Evolutionary conservation across 2,888 invertebrate genomes (phyloP), one percentile per base, ranked within the genome.

Genomic region (Callinectes sapidus): DNA sequence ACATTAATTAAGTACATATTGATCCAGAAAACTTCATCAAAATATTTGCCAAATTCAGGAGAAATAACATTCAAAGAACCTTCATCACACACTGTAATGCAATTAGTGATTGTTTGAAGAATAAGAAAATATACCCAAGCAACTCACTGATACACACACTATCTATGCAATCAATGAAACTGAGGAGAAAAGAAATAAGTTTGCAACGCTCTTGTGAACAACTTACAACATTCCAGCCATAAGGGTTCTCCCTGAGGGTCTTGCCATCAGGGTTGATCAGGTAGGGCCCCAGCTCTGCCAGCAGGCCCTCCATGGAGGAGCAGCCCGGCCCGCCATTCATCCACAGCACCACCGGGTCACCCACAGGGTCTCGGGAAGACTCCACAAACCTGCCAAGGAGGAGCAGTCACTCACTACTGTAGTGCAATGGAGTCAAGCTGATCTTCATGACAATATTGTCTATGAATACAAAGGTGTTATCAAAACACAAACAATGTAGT

Each of bases 311-410:
- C 90, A 94, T 90, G 14, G 94, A 94, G 18, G 94, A 94, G 71
- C 94, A 94, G n/a, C 94, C 94, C 32, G 94, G 94, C 14, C 94
- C 94, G 39, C 94, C 94, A 94, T 94, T 94, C 94, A 94, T 92
- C 94, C 94, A 94, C 87, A 94, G 88, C 85, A 94, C 87, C 55
- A 94, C 88, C 42, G 94, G 94, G 39, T 93, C 93, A 89, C 85
- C 66, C 16, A 93, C 32, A 35, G 94, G 94, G 71, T 91, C 87
- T 28, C 55, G 42, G 32, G 91, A 91, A 10, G 94, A 94, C 91
- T 94, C 94, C 14, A 94, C 92, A 92, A 94, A 94, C 94, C 94
- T 94, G 85, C 6, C 13, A 81, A 0, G n/a, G 16, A 55, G 14
- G 3, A 61, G 5, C 61, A 48, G 48, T 48, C 48, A 48, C 48